These are phyloP conservation scores for Myocastor coypus DNA, from an alignment of 2,113 vertebrate species.

Conservation along the genomic window DNA sequence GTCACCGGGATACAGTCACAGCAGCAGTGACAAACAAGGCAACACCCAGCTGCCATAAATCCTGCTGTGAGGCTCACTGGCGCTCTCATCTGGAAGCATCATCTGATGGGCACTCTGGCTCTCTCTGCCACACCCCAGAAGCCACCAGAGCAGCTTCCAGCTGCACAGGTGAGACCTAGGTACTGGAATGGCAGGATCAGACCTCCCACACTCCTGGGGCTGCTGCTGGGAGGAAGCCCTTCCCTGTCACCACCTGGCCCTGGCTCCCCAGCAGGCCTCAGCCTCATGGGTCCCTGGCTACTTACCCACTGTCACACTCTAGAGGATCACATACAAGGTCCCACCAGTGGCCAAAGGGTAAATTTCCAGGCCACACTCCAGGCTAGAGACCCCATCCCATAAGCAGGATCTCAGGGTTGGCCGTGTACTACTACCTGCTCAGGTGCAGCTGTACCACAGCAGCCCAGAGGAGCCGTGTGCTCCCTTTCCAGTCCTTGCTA, in stretches of 20 bases:
- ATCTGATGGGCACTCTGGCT: background rate
- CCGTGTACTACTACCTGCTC: background rate
- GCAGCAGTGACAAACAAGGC: background rate
- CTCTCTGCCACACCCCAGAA: background rate
- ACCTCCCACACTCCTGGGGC: background rate
- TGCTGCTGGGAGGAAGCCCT: background rate
- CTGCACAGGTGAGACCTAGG: background rate
- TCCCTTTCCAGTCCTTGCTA: background rate
- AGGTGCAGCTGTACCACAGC: background rate
- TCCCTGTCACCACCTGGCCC: background rate
- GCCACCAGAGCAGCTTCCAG: rapidly evolving
- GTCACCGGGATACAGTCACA: rapidly evolving
- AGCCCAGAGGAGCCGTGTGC: background rate
- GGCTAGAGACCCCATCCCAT: background rate
- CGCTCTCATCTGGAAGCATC: rapidly evolving
- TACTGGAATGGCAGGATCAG: background rate
- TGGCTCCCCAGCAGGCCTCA: background rate
- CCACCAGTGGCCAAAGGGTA: background rate
- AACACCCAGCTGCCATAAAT: rapidly evolving
- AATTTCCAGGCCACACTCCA: background rate
- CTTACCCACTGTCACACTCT: background rate
- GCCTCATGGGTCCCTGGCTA: too few species aligned
- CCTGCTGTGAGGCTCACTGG: rapidly evolving
- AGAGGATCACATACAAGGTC: background rate
- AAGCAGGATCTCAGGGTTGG: background rate